Evolutionary conservation across 2,888 invertebrate species (phyloP).

Genomic region (Chesias legatella): DNA sequence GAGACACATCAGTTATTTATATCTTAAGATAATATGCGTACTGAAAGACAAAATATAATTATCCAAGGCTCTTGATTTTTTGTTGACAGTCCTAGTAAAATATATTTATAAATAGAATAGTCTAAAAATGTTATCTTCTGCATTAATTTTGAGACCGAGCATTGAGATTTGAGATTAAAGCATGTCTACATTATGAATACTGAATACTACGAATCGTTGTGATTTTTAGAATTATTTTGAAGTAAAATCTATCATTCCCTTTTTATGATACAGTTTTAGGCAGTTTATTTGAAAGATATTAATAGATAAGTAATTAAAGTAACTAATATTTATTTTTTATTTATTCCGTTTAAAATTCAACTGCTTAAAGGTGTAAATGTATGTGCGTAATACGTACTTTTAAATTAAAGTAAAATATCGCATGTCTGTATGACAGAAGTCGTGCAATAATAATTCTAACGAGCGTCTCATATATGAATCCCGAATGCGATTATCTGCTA

Average conservation of each 20-base stretch:
- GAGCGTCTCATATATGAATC: too few species aligned
- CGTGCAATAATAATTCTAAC: too few species aligned
- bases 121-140: slow-evolving; percentile 1
- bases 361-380: too few species aligned
- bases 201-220: slow-evolving; percentile 14
- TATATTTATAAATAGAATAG: slow-evolving; percentile 40
- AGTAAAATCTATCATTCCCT: slow-evolving; percentile 5
- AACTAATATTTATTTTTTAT: too few species aligned
- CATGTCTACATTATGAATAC: not conserved
- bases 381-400: too few species aligned
- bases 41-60: slow-evolving; percentile 35
- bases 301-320: too few species aligned
- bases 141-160: slow-evolving; percentile 1
- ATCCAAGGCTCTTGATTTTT: slow-evolving; percentile 50
- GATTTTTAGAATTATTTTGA: slow-evolving; percentile 11
- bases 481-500: too few species aligned
- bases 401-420: too few species aligned
- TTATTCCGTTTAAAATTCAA: too few species aligned
- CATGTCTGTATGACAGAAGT: too few species aligned
- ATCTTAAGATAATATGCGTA: slow-evolving; percentile 34
- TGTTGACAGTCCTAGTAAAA: slow-evolving; percentile 60
- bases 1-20: slow-evolving; percentile 55
- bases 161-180: too few species aligned
- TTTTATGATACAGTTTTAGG: slow-evolving; percentile 1
- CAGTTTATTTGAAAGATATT: too few species aligned